Conservation (phyloP, 2,797 vertebrate genomes). For the Hozukius guyotensis region DNA sequence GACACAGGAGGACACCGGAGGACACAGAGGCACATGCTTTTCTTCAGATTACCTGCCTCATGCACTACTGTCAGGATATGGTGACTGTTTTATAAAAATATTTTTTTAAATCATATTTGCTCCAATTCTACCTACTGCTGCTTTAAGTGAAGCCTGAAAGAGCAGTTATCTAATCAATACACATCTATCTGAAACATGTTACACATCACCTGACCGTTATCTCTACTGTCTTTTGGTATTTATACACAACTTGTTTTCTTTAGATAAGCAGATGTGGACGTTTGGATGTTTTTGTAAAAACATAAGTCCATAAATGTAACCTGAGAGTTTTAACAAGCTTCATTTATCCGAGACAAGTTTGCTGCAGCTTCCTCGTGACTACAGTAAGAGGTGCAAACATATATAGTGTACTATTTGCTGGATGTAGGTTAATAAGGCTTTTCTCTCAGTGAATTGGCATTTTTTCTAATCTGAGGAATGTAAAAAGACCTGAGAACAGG, state of each 20-base stretch:
- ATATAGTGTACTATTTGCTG: background rate
- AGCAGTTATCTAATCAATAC: background rate
- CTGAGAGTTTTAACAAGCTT: background rate
- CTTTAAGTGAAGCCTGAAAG: background rate
- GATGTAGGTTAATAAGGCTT: slow-evolving; percentile 1
- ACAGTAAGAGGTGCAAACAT: background rate
- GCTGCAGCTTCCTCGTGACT: background rate
- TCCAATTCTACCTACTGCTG: too few species aligned
- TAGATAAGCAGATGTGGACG: background rate
- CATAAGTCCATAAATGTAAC: background rate
- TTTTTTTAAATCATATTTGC: too few species aligned
- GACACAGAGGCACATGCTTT: too few species aligned
- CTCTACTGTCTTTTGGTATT: background rate
- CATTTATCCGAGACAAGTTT: background rate
- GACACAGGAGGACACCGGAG: too few species aligned
- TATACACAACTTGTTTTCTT: background rate
- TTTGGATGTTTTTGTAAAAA: background rate
- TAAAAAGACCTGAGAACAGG: slow-evolving; percentile 28
- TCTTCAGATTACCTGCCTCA: too few species aligned
- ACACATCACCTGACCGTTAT: background rate
- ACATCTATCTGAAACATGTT: background rate
- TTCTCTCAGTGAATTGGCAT: slow-evolving; percentile 8
- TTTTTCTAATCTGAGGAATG: slow-evolving; percentile 49
- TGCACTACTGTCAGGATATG: too few species aligned
- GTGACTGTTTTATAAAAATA: too few species aligned